Evolutionary conservation across 2,888 invertebrate genomes (phyloP), one percentile per base, ranked within the genome.

Genomic region (Schizotus pectinicornis): DNA sequence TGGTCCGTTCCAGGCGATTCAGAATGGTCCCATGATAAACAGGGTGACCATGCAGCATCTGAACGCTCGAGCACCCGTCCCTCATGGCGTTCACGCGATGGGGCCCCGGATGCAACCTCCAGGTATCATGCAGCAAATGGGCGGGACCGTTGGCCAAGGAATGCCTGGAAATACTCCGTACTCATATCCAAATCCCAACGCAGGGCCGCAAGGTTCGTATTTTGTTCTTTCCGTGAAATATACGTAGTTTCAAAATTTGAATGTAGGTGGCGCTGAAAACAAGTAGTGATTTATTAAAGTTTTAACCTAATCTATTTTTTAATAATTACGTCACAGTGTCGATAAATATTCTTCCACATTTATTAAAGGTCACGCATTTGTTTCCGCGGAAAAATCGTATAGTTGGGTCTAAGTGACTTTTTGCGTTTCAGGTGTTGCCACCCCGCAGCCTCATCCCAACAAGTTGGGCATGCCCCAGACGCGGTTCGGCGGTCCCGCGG

Each of bases 1-100:
- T 5, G 22, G 5, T 22, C 5, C 2, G 62, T 74, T 42, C 74
- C 81, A 86, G 81, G 82, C 82, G 55, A 86, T 92, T 84, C 91
- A 89, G 76, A 92, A 92, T 76, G 92, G 92, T 0, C 92, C 92
- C 0, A 83, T 92, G 77, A 83, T 90, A 84, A 80, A 82, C 9
- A 76, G 84, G 37, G 82, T 82, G 12, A 77, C 81, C 64, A 81
- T 81, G 69, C 79, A 77, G 64, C 78, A 81, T 58, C 78, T 85
- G 67, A 81, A 84, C 65, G 81, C 81, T 58, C 80, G 82, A 37
- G 69, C 73, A 7, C 77, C 78, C 7, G 75, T 73, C 11, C 74
- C 74, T 6, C 76, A 75, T 14, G 79, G 80, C n/a, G 80, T 82
- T 32, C 78, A 85, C 75, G 78, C 84, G 70, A 82, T 81, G 69